phyloP scores from a whole-genome alignment of 2,113 vertebrate genomes.

The Myotis brandtii region DNA sequence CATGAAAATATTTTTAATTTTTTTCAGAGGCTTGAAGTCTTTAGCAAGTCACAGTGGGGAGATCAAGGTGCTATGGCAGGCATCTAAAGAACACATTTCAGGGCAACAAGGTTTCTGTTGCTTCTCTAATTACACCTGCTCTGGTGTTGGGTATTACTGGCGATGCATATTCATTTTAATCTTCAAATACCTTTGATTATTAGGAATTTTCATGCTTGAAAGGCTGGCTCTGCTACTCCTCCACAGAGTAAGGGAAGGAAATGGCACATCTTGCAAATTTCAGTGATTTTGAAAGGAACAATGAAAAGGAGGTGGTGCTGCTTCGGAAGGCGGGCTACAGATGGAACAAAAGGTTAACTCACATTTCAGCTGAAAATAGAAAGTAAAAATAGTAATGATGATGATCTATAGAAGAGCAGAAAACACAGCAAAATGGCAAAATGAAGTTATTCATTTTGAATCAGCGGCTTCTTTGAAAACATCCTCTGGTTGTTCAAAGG shows the following conservation, averaged over 20 bases:
- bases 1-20: background rate
- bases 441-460: slow-evolving; percentile 73
- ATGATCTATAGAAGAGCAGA: slow-evolving; percentile 64
- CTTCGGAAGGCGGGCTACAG: slow-evolving; percentile 71
- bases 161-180: slow-evolving; percentile 41
- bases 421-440: slow-evolving; percentile 65
- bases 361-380: slow-evolving; percentile 76
- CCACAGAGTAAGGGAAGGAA: slow-evolving; percentile 73
- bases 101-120: background rate
- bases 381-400: slow-evolving; percentile 80
- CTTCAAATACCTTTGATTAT: slow-evolving; percentile 68
- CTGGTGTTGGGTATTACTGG: background rate
- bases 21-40: background rate
- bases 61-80: background rate
- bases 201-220: slow-evolving; percentile 72
- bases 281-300: slow-evolving; percentile 77
- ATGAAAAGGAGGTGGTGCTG: slow-evolving; percentile 75
- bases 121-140: background rate
- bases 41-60: background rate
- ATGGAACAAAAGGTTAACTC: slow-evolving; percentile 81
- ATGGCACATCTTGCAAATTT: slow-evolving; percentile 74
- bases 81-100: background rate
- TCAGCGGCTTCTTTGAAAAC: slow-evolving; percentile 78
- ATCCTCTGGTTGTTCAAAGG: slow-evolving; percentile 64
- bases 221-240: slow-evolving; percentile 70